Base-by-base conservation (phyloP, 2,888 invertebrate species). In the Apeira syringaria region DNA sequence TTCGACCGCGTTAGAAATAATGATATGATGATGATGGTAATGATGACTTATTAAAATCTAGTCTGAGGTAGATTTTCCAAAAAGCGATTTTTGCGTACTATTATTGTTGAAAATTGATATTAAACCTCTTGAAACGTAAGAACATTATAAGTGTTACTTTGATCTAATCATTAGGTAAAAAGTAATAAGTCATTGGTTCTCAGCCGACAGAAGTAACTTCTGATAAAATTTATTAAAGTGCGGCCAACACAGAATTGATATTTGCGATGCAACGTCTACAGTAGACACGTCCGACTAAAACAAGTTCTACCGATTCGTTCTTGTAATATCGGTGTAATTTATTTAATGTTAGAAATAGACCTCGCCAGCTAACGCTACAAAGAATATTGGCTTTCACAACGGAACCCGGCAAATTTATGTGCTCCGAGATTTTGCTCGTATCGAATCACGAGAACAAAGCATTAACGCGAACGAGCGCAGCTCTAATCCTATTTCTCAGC, bases 371-470 rank as follows among this genome's bases (percentile, higher is more conserved):
- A 27, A 70, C 73, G 70, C 80, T 69, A 80, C 87, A 87, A 88
- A 87, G 87, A 88, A 88, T 88, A 86, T 87, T 87, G 83, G 83
- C 88, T 88, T 88, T 88, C 88, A 87, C 85, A 87, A 88, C 84
- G 81, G 83, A 82, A 82, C 83, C 76, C 68, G 70, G 82, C 64
- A 81, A 83, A 87, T 88, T 87, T 88, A 87, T 87, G 84, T 84
- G 69, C 79, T 48, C 67, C 73, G 79, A 85, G 86, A 87, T 85
- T 86, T 80, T 69, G 71, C 80, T 68, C 65, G 55, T 54, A 55
- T 59, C 60, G 51, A 68, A 73, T 76, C 79, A 75, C 79, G 78
- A 80, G 68, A 74, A 79, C 75, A 72, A 73, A 74, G 68, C 70
- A 68, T 62, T 65, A 64, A 61, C 62, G 68, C 64, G 58, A 61